Evolutionary conservation across 2,113 vertebrate species (phyloP).

Genomic region (Xenotilapia caudafasciata): DNA sequence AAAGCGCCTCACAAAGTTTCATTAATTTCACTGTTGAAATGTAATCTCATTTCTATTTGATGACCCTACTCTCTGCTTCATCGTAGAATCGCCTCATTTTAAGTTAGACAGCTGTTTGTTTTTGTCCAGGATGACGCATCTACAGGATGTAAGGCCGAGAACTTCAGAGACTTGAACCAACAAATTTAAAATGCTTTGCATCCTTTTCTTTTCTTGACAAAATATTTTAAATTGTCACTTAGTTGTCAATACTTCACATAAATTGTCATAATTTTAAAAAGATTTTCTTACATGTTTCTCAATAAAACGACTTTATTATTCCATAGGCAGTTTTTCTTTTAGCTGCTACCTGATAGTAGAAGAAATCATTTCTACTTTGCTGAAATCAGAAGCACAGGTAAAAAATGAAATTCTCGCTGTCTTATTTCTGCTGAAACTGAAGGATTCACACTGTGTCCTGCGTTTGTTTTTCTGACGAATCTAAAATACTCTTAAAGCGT

Average conservation of each 20-base stretch:
- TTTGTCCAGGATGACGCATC: background rate
- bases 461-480: background rate
- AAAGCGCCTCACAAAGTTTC: background rate
- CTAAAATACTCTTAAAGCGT: background rate
- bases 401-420: background rate
- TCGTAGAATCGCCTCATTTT: background rate
- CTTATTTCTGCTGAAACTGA: background rate
- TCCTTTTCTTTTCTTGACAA: background rate
- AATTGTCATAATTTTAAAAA: background rate
- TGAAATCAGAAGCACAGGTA: background rate
- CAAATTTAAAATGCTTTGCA: background rate
- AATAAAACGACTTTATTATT: background rate
- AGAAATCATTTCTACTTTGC: background rate
- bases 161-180: background rate
- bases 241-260: background rate
- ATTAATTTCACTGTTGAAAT: background rate
- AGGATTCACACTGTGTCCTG: background rate
- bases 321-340: background rate
- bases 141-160: background rate
- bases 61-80: background rate
- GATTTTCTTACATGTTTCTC: background rate
- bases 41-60: background rate
- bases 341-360: background rate
- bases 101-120: background rate
- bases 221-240: background rate